Conservation (phyloP, 2,888 invertebrate species). For the Lepidochrysops patricia region DNA sequence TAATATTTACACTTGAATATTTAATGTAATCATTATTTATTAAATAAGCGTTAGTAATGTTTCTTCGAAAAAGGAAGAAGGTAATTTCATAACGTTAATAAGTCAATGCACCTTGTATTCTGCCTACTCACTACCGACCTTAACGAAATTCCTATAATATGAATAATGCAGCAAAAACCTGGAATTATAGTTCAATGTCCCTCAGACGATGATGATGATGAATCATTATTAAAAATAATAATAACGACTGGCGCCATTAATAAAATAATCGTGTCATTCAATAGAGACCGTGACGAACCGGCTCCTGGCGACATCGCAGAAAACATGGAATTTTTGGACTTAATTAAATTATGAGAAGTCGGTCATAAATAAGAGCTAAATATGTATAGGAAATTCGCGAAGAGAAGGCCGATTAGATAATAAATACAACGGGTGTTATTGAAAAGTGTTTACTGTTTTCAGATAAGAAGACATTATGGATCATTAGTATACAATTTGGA, state of each 20-base stretch:
- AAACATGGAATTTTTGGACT: not conserved
- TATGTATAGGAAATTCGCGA: not conserved
- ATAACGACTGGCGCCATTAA: not conserved
- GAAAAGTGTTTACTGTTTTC: conserved; percentile 8
- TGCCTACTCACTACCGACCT: not conserved
- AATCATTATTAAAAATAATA: not conserved
- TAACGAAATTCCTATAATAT: not conserved
- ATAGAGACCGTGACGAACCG: not conserved
- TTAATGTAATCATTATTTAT: too few relatives aligned
- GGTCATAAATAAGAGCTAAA: not conserved
- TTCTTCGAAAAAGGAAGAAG: not conserved
- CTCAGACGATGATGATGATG: not conserved
- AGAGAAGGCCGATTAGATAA: not conserved
- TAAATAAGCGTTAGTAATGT: not conserved
- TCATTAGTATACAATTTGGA: not conserved
- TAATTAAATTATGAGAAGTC: conserved; percentile 5
- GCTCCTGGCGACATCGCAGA: not conserved
- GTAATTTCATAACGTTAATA: not conserved
- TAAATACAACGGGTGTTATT: conserved; percentile 4
- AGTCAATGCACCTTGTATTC: not conserved
- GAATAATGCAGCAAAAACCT: not conserved
- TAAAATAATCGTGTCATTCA: not conserved
- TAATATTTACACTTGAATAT: too few relatives aligned
- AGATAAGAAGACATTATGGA: not conserved
- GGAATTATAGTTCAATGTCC: not conserved